A percentile compares a stretch with the other conserved stretches of the same genome.
Conservation (phyloP, 2,888 invertebrate genomes). For the Conchocele bisecta region DNA sequence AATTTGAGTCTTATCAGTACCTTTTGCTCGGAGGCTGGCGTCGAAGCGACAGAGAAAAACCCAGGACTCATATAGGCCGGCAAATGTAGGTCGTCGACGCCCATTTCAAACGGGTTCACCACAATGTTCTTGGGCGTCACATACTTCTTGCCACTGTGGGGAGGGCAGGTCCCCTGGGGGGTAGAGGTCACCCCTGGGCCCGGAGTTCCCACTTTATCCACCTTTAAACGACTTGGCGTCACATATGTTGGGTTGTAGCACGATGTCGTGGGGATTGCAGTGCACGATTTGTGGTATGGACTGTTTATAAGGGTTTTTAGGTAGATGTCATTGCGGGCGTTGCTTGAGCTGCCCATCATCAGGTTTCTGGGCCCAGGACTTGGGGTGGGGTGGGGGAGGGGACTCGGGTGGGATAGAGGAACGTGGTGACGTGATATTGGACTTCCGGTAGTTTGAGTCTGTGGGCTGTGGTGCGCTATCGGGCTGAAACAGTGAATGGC, state of each 20-base stretch:
- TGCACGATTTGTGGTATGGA: constrained; percentile 63
- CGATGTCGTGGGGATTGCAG: constrained; percentile 62
- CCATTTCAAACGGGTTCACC: constrained; percentile 77
- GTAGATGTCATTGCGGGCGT: constrained; percentile 65
- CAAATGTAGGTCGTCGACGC: constrained; percentile 69
- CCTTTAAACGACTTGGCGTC: constrained; percentile 49
- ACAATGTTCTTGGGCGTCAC: constrained; percentile 57
- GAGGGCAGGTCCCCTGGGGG: constrained; percentile 43
- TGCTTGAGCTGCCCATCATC: constrained; percentile 47
- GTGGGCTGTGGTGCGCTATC: constrained; percentile 21
- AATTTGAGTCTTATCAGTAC: constrained; percentile 13
- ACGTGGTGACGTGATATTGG: too few species aligned
- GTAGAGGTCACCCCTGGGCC: constrained; percentile 40
- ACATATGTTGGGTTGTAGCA: constrained; percentile 52
- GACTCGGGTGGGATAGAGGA: background rate
- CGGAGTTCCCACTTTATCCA: constrained; percentile 22
- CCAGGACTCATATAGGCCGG: constrained; percentile 77
- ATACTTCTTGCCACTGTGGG: constrained; percentile 38
- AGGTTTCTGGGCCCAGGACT: constrained; percentile 61
- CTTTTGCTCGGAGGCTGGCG: constrained; percentile 68
- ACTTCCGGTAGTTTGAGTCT: background rate
- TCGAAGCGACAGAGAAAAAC: constrained; percentile 71
- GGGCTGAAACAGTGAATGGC: constrained; percentile 52
- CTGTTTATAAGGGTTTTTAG: constrained; percentile 67
- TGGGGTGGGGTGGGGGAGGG: constrained; percentile 34